Conservation (phyloP, 2,797 vertebrate species). For the Clarias fuscus region DNA sequence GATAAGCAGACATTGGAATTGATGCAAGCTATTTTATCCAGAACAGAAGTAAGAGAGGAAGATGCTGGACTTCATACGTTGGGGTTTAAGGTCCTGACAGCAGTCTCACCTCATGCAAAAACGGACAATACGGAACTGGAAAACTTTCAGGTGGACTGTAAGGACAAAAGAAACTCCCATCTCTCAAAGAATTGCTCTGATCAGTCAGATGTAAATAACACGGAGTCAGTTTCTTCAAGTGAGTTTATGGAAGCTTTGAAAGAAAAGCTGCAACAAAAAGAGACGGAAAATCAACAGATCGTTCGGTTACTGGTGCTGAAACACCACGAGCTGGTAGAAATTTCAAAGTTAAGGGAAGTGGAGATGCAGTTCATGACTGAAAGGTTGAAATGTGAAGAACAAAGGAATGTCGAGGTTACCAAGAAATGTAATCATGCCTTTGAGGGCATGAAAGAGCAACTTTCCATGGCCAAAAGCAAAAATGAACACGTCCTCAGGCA, state of each 20-base stretch:
- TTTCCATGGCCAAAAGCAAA: conserved; percentile 31
- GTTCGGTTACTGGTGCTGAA: conserved; percentile 41
- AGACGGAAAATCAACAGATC: conserved; percentile 48
- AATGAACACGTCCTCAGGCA: conserved; percentile 39
- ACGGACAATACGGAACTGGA: conserved; percentile 3
- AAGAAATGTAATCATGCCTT: conserved; percentile 33
- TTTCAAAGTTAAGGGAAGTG: conserved; percentile 24
- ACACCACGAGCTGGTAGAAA: conserved; percentile 40
- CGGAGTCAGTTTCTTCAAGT: conserved; percentile 23
- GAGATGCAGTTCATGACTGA: conserved; percentile 37
- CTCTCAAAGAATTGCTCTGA: not conserved
- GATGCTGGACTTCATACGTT: conserved; percentile 9
- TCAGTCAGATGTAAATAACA: conserved; percentile 30
- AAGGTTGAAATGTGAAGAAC: conserved; percentile 45
- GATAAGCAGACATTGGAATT: conserved; percentile 29
- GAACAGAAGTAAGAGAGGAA: conserved; percentile 23
- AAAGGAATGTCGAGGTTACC: conserved; percentile 22
- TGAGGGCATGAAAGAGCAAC: conserved; percentile 37
- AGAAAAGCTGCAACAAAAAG: conserved; percentile 47
- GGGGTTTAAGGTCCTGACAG: not conserved
- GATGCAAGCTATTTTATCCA: conserved; percentile 37
- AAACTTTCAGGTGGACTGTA: conserved; percentile 4
- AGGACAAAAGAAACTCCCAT: conserved; percentile 15
- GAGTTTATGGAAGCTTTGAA: conserved; percentile 40
- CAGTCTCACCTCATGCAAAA: not conserved